Evolutionary conservation across 1,140 invertebrate species (phyloP).

Genomic region (Pseudomyrmex flavicornis): DNA sequence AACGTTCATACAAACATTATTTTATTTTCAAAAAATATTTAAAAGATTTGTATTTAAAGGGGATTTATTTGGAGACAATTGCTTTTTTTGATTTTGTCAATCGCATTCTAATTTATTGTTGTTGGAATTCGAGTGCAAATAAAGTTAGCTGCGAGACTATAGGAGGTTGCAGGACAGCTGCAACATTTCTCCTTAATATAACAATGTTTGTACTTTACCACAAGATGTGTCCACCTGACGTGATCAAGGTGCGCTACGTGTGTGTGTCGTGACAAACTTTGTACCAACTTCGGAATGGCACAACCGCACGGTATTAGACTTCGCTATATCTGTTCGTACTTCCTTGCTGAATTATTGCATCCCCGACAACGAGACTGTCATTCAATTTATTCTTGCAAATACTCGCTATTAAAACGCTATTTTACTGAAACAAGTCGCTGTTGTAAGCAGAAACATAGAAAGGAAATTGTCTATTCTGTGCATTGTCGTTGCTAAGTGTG

Average conservation of each 20-base stretch:
- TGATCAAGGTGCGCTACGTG: too few species aligned
- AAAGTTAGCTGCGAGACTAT: not conserved
- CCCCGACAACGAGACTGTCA: not conserved
- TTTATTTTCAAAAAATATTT: not conserved
- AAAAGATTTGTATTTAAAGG: not conserved
- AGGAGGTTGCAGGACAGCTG: conserved; percentile 3
- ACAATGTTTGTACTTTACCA: conserved; percentile 41
- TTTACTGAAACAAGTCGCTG: not conserved
- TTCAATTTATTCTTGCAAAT: conserved; percentile 21
- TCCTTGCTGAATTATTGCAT: conserved; percentile 7
- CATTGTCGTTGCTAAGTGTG: not conserved
- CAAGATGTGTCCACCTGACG: not conserved
- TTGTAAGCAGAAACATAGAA: too few species aligned
- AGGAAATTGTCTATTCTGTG: not conserved
- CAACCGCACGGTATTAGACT: conserved; percentile 14
- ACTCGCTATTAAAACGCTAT: conserved; percentile 3
- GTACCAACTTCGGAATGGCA: not conserved
- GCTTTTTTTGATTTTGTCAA: too few species aligned
- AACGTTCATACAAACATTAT: not conserved
- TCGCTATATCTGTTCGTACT: conserved; percentile 20
- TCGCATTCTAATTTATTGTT: too few species aligned
- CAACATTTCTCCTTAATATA: not conserved
- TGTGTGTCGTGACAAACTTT: conserved; percentile 30
- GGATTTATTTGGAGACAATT: too few species aligned
- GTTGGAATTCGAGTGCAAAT: too few species aligned